These are phyloP conservation scores for Brenthis daphne DNA, from an alignment of 2,888 invertebrate genomes.

Conservation along the genomic window DNA sequence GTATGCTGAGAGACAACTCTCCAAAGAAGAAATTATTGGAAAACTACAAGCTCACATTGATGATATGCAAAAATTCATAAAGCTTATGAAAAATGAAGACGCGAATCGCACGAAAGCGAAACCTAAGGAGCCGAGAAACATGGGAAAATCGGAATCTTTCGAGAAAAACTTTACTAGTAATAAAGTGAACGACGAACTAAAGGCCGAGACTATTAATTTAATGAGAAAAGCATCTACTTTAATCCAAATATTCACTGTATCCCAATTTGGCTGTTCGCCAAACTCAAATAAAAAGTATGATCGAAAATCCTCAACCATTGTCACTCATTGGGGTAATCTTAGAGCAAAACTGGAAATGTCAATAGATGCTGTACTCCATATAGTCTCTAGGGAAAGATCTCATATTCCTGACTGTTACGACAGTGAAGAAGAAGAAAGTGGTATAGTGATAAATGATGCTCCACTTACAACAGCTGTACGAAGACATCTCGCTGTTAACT, in stretches of 20 bases:
- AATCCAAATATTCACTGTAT: constrained; percentile 95
- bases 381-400: constrained; percentile 78
- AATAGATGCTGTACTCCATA: constrained; percentile 86
- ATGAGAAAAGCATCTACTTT: constrained; percentile 94
- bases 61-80: constrained; percentile 98
- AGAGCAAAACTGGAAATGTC: constrained; percentile 96
- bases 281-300: constrained; percentile 88
- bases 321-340: constrained; percentile 98
- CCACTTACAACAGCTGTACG: constrained; percentile 94
- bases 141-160: constrained; percentile 59
- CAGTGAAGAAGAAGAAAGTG: constrained; percentile 83
- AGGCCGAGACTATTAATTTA: constrained; percentile 86
- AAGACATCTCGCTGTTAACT: constrained; percentile 94
- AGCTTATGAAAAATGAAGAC: constrained; percentile 93
- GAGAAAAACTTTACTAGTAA: constrained; percentile 66
- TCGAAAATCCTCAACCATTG: constrained; percentile 90
- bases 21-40: constrained; percentile 97
- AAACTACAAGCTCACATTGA: constrained; percentile 98
- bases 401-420: constrained; percentile 80
- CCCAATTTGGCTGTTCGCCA: constrained; percentile 94
- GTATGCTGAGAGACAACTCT: constrained; percentile 95
- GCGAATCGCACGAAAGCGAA: constrained; percentile 58
- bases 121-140: constrained; percentile 53
- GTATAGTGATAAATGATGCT: constrained; percentile 84
- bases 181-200: constrained; percentile 71